Base-by-base conservation (phyloP, 2,797 vertebrate genomes). In the Pelochelys cantorii region DNA sequence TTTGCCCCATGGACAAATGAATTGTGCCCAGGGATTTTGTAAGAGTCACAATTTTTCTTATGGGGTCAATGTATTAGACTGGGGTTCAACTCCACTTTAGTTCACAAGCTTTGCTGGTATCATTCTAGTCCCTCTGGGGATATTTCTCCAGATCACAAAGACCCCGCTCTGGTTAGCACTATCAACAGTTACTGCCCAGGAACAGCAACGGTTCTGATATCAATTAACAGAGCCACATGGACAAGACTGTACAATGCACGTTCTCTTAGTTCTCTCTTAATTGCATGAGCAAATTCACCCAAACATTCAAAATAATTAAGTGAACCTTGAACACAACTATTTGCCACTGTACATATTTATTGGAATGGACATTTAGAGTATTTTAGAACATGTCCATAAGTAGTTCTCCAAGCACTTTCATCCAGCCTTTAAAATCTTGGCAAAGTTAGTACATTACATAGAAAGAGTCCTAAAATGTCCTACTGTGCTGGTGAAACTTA, bases 301-400 rank as follows among this genome's bases (percentile, higher is more conserved):
- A 5, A 42, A 5, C 11, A 59, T 53, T 84, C 2, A 74, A 20
- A 11, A 12, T 2, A 65, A 22, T 7, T 8, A 29, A 92, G 86
- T 54, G 48, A 84, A 83, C 20, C 37, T 57, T 56, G 74, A 65
- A 81, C 55, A 34, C 15, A 11, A 31, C 27, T 0, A n/a, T 42
- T 4, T 25, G 54, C 42, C 90, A 52, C 59, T 13, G 29, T 81
- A 93, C 4, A 0, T 3, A 0, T 96, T 97, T 97, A 96, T 95
- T 97, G 84, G 18, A 8, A 5, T 3, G 88, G 52, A 77, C 37
- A 14, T 54, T 84, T 65, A 52, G 20, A 0, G 2, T 18, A 8
- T 71, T 86, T 34, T 7, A 55, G 17, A 11, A 68, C 42, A 68
- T 79, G 74, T 59, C 55, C 11, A 0, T 5, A 3, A 54, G 17